These are phyloP conservation scores for Periophthalmus modestus DNA, from an alignment of 2,113 vertebrate species.

Conservation along the genomic window DNA sequence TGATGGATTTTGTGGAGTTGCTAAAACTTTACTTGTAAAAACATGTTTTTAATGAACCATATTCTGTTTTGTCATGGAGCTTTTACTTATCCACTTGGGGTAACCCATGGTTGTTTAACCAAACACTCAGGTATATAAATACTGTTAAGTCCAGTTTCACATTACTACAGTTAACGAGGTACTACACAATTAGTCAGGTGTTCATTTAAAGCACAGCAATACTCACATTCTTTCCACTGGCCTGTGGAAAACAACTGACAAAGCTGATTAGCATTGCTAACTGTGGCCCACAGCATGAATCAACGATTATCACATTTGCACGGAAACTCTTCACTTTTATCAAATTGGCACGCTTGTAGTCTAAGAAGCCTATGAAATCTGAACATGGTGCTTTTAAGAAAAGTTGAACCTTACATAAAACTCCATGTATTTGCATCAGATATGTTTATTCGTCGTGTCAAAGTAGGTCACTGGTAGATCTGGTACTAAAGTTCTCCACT, in stretches of 20 bases:
- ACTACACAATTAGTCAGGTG: conserved; percentile 22
- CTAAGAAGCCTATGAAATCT: neutral
- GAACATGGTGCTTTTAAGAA: neutral
- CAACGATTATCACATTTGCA: neutral
- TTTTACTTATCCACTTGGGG: neutral
- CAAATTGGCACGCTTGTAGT: neutral
- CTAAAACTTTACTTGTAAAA: neutral
- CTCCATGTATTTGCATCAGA: neutral
- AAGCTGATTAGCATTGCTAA: conserved; percentile 42
- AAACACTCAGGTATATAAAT: neutral
- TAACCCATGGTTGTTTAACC: neutral
- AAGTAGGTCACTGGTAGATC: neutral
- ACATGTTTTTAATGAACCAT: neutral
- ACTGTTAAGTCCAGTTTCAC: neutral
- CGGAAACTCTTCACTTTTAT: neutral
- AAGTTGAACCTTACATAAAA: neutral
- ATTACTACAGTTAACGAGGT: conserved; percentile 10
- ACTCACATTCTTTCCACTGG: conserved; percentile 65
- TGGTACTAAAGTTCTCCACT: neutral
- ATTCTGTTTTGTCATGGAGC: neutral
- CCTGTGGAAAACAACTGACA: conserved; percentile 35
- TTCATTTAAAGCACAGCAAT: conserved; percentile 35
- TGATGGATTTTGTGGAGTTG: neutral
- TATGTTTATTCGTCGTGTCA: neutral
- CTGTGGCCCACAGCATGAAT: neutral